Evolutionary conservation across 2,888 invertebrate genomes (phyloP).

Genomic region (Lingula anatina): DNA sequence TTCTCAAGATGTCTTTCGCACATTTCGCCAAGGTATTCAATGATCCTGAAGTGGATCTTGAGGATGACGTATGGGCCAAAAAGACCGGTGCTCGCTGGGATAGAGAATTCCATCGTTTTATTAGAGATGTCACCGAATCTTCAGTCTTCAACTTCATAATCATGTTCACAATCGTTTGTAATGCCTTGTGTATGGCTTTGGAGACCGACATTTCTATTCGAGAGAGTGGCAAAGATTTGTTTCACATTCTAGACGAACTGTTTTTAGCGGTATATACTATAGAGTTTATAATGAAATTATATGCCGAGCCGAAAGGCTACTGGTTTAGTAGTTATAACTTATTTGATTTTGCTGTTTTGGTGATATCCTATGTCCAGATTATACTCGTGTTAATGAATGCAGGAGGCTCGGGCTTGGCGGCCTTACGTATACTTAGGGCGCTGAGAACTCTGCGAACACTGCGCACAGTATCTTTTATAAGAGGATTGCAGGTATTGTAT

Average conservation of each 20-base stretch:
- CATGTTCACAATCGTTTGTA: slow-evolving; percentile 15
- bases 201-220: slow-evolving; percentile 14
- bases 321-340: slow-evolving; percentile 20
- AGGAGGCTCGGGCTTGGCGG: neutral
- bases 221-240: neutral
- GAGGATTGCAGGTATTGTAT: slow-evolving; percentile 19
- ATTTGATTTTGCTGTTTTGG: slow-evolving; percentile 20
- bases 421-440: neutral
- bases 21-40: too few relatives aligned
- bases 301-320: slow-evolving; percentile 19
- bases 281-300: slow-evolving; percentile 23
- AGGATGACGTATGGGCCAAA: too few relatives aligned
- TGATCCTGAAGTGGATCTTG: too few relatives aligned
- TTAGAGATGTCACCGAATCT: slow-evolving; percentile 11
- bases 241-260: slow-evolving; percentile 11
- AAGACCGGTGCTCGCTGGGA: too few relatives aligned
- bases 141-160: slow-evolving; percentile 12
- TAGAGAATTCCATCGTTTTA: neutral
- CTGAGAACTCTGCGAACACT: slow-evolving; percentile 17
- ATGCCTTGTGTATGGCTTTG: slow-evolving; percentile 18
- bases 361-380: slow-evolving; percentile 12
- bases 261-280: slow-evolving; percentile 18
- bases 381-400: too few relatives aligned
- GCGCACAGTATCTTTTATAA: slow-evolving; percentile 23
- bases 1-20: too few relatives aligned